phyloP scores from a whole-genome alignment of 1,140 invertebrate species.

The Megalopta genalis region DNA sequence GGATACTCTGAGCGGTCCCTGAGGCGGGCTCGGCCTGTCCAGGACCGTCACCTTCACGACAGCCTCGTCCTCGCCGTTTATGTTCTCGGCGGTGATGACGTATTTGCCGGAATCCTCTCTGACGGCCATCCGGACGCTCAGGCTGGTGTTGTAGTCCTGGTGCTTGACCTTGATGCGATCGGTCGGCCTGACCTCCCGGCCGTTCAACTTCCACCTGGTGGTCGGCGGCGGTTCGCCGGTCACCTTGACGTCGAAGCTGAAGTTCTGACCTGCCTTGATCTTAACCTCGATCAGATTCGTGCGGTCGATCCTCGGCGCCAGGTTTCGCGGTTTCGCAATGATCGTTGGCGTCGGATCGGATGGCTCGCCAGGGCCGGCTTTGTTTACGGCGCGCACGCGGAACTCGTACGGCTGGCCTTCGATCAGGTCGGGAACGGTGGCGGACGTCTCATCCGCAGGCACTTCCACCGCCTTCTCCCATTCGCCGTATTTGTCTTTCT shows the following conservation, averaged over 20 bases:
- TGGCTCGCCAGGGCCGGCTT: constrained; percentile 95
- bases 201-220: constrained; percentile 91
- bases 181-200: constrained; percentile 85
- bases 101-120: constrained; percentile 95
- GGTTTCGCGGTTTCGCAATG: constrained; percentile 92
- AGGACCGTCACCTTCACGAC: constrained; percentile 95
- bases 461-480: constrained; percentile 95
- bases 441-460: constrained; percentile 89
- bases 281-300: constrained; percentile 91
- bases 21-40: constrained; percentile 93
- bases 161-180: constrained; percentile 89
- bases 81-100: constrained; percentile 94
- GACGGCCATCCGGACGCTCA: constrained; percentile 91
- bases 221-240: constrained; percentile 94
- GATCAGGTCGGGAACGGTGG: constrained; percentile 92
- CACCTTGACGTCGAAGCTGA: constrained; percentile 90
- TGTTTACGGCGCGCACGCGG: constrained; percentile 94
- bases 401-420: constrained; percentile 96
- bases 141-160: constrained; percentile 93
- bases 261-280: constrained; percentile 94
- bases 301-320: constrained; percentile 93
- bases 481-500: constrained; percentile 95
- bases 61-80: constrained; percentile 94
- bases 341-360: constrained; percentile 93
- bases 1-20: constrained; percentile 93